Evolutionary conservation across 2,113 vertebrate genomes (phyloP).

Genomic region (Calidris pugnax): DNA sequence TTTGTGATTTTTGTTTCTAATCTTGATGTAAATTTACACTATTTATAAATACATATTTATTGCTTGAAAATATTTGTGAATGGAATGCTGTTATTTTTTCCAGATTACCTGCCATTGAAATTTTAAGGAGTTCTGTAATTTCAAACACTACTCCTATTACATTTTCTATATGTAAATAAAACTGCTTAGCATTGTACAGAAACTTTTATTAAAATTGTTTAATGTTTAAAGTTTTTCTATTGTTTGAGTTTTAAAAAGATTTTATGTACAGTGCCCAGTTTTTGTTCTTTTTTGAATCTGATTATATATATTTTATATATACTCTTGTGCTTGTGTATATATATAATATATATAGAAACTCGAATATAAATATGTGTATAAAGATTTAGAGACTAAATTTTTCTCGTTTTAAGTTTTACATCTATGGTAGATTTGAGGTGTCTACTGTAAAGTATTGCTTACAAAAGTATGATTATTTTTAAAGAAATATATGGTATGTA

Average conservation of each 20-base stretch:
- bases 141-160: conserved; percentile 91
- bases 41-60: conserved; percentile 99
- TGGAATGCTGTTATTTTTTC: conserved; percentile 99
- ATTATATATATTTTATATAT: conserved; percentile 89
- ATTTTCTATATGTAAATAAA: conserved; percentile 99
- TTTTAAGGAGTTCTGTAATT: conserved; percentile 98
- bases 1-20: conserved; percentile 99
- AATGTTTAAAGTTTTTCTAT: conserved; percentile 95
- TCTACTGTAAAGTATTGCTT: conserved; percentile 87
- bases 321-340: conserved; percentile 80
- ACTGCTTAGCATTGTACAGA: conserved; percentile 96
- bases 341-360: conserved; percentile 86
- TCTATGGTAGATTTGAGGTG: conserved; percentile 85
- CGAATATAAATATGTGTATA: conserved; percentile 83
- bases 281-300: conserved; percentile 83
- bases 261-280: conserved; percentile 84
- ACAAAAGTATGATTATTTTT: conserved; percentile 86
- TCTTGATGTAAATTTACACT: conserved; percentile 99
- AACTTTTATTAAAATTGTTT: conserved; percentile 93
- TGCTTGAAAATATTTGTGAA: conserved; percentile 99
- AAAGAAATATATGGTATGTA: conserved; percentile 86
- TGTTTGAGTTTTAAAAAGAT: conserved; percentile 87
- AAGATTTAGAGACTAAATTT: conserved; percentile 83
- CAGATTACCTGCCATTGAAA: conserved; percentile 99
- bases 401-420: conserved; percentile 85